These are phyloP conservation scores for Anthoscopus minutus DNA, from an alignment of 2,113 vertebrate genomes.

Conservation along the genomic window DNA sequence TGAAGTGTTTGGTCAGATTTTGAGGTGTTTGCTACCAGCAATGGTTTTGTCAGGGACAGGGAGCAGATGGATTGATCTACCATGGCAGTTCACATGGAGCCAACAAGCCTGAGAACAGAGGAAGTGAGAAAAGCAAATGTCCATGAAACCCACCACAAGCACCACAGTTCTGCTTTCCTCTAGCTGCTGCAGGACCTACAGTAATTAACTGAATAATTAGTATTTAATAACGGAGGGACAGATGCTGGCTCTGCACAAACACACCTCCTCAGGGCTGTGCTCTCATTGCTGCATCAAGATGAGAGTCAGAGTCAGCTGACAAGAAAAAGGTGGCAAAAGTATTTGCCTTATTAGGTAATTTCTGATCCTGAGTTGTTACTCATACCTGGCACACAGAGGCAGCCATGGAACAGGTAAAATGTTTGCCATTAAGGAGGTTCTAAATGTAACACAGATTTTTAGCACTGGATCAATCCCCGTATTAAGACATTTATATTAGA, in stretches of 20 bases:
- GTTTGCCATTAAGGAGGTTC: not conserved
- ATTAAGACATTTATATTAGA: not conserved
- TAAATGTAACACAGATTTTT: not conserved
- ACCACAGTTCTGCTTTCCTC: not conserved
- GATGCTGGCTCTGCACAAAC: not conserved
- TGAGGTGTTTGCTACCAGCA: not conserved
- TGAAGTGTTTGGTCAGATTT: not conserved
- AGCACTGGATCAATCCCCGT: not conserved
- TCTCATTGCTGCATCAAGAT: not conserved
- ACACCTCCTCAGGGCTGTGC: not conserved
- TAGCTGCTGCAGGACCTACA: not conserved
- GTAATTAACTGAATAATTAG: not conserved
- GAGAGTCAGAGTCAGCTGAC: not conserved
- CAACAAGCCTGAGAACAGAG: not conserved
- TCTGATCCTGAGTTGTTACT: not conserved
- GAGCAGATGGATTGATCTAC: not conserved
- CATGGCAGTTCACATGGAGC: not conserved
- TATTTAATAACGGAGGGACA: not conserved
- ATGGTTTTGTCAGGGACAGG: not conserved
- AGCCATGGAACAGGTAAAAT: not conserved
- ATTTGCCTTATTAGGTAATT: not conserved
- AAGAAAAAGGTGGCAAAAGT: not conserved
- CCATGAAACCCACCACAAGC: not conserved
- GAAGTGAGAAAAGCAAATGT: not conserved
- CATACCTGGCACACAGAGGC: not conserved